A percentile compares a stretch with the other conserved stretches of the same genome.
phyloP scores from a whole-genome alignment of 1,140 invertebrate genomes.

The Zaprionus ghesquierei region DNA sequence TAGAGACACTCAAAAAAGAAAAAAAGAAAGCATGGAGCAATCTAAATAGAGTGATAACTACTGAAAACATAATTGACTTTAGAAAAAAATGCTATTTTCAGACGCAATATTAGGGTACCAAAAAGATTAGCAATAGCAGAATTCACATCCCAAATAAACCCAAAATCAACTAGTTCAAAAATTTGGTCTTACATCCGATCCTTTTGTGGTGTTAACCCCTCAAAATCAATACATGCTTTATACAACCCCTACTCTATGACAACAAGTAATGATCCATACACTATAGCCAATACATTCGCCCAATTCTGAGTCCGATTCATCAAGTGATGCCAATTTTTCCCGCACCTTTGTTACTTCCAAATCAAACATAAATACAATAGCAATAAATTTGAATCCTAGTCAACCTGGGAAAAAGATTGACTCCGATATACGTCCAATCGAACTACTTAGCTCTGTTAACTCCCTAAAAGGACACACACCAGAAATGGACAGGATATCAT shows the following conservation, averaged over 20 bases:
- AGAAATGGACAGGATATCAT: no score
- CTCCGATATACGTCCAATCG: no score
- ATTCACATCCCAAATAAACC: slow-evolving; percentile 2
- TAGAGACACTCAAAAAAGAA: not conserved
- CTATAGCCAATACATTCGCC: not conserved
- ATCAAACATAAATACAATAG: no score
- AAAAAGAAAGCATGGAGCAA: not conserved
- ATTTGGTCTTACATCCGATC: not conserved
- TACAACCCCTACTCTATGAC: not conserved
- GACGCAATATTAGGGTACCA: not conserved
- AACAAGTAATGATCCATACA: not conserved
- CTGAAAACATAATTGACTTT: not conserved
- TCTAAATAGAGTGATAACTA: not conserved
- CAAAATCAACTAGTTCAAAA: not conserved
- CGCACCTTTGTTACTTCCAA: no score
- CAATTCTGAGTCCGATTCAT: no score
- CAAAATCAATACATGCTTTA: not conserved
- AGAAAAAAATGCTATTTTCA: not conserved
- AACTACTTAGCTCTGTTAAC: no score
- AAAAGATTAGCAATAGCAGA: not conserved
- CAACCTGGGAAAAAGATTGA: no score
- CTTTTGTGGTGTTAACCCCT: not conserved
- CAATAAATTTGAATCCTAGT: no score
- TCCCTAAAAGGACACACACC: no score
- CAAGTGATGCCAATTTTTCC: no score